A percentile compares a stretch with the other conserved stretches of the same genome.
Conservation (phyloP, 2,113 vertebrate species). For the Hippoglossus stenolepis region DNA sequence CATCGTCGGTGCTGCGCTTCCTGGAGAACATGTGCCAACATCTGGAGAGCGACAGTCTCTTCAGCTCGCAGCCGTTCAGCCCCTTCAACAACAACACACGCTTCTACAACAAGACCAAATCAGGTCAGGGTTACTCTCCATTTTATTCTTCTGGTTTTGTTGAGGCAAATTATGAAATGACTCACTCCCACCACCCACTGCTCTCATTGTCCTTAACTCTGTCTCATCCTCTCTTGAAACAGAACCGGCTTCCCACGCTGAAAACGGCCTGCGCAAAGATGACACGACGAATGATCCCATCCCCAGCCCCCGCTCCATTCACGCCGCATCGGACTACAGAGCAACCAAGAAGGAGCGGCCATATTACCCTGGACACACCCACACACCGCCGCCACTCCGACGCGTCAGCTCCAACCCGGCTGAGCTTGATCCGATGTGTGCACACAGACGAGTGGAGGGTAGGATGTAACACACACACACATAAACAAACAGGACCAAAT, state of each 20-base stretch:
- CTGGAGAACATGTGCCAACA: slow-evolving; percentile 95
- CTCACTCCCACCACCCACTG: too few species aligned
- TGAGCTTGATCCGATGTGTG: slow-evolving; percentile 80
- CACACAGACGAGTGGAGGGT: slow-evolving; percentile 91
- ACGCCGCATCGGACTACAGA: slow-evolving; percentile 66
- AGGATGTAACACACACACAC: slow-evolving; percentile 35
- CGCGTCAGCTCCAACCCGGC: slow-evolving; percentile 82
- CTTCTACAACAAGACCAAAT: slow-evolving; percentile 76
- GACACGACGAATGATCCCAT: slow-evolving; percentile 53
- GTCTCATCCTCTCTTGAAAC: slow-evolving; percentile 3
- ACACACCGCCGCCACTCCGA: slow-evolving; percentile 73
- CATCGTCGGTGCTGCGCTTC: slow-evolving; percentile 94
- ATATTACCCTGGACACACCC: slow-evolving; percentile 66
- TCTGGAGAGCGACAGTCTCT: slow-evolving; percentile 93
- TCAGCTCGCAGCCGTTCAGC: slow-evolving; percentile 96
- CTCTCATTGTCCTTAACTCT: neutral
- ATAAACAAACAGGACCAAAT: too few species aligned
- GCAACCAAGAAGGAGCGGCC: slow-evolving; percentile 70
- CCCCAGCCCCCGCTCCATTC: slow-evolving; percentile 44
- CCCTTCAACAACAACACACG: slow-evolving; percentile 76
- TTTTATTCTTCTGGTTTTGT: neutral
- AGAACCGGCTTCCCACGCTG: slow-evolving; percentile 77
- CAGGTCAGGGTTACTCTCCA: slow-evolving; percentile 56
- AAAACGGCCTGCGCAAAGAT: slow-evolving; percentile 75
- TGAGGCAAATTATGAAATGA: too few species aligned